Conservation (phyloP, 2,113 vertebrate species). For the Tinamus guttatus region DNA sequence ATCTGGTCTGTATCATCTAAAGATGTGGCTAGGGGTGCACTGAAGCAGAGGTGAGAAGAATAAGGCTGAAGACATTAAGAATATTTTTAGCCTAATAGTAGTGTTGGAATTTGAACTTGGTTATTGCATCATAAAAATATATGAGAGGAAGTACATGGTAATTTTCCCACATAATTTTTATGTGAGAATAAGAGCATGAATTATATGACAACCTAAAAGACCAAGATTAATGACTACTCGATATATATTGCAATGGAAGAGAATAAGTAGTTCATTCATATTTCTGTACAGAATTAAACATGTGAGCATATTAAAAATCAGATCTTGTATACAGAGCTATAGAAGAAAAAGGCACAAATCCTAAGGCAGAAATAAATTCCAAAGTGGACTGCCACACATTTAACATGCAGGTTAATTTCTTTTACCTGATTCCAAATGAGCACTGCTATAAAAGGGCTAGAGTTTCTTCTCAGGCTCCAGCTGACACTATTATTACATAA, state of each 20-base stretch:
- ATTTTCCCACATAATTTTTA: conserved; percentile 8
- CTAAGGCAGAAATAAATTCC: neutral
- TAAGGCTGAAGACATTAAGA: neutral
- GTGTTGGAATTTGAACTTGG: conserved; percentile 6
- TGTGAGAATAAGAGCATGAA: neutral
- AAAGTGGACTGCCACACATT: neutral
- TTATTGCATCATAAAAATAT: neutral
- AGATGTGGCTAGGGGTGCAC: neutral
- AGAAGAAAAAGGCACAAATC: neutral
- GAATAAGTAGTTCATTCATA: neutral
- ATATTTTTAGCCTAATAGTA: neutral
- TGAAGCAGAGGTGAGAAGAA: neutral
- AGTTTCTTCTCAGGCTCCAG: neutral
- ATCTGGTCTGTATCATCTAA: neutral
- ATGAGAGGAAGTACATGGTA: neutral
- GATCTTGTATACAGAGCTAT: neutral
- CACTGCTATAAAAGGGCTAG: neutral
- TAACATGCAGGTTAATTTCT: neutral
- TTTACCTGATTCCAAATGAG: neutral
- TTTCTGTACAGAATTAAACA: neutral
- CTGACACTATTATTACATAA: neutral
- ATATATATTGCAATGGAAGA: neutral
- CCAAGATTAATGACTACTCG: neutral
- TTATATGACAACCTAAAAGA: neutral
- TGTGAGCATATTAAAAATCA: neutral